These are phyloP conservation scores for Muschampia staudingeri DNA, from an alignment of 2,888 invertebrate species.

Conservation along the genomic window DNA sequence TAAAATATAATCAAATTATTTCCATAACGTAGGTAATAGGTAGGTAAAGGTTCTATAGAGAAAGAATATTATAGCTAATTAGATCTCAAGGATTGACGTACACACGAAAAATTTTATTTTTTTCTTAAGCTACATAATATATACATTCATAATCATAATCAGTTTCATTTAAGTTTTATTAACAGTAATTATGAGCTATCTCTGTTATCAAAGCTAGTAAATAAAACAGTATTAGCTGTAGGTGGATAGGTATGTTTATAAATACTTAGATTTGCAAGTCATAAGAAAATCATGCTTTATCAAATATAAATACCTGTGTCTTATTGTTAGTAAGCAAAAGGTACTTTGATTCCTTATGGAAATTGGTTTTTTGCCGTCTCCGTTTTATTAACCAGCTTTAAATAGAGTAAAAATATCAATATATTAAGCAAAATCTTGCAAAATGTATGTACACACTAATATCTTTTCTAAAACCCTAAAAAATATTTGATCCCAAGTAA, in stretches of 20 bases:
- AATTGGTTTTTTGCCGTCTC: neutral
- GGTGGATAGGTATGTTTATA: neutral
- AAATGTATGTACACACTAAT: constrained; percentile 33
- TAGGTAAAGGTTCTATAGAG: neutral
- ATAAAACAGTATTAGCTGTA: constrained; percentile 5
- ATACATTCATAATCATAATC: neutral
- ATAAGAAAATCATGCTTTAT: no score
- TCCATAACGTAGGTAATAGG: neutral
- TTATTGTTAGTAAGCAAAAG: neutral
- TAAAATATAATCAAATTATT: constrained; percentile 14
- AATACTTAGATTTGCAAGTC: no score
- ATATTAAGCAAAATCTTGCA: constrained; percentile 48
- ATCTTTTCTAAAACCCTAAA: constrained; percentile 53
- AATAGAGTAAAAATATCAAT: neutral
- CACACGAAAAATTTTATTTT: constrained; percentile 9
- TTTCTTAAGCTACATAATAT: constrained; percentile 1
- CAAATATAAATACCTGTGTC: neutral
- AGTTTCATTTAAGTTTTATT: neutral
- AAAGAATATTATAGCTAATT: neutral
- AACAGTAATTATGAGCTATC: neutral
- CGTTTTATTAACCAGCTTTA: constrained; percentile 29
- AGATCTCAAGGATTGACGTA: constrained; percentile 9
- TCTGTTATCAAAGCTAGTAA: constrained; percentile 15
- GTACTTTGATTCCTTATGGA: neutral
- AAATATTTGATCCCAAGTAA: constrained; percentile 71